Percentiles rank a stretch among this genome's conserved stretches.
Conservation (phyloP, 2,113 vertebrate genomes). For the Mormyrus iriodes region DNA sequence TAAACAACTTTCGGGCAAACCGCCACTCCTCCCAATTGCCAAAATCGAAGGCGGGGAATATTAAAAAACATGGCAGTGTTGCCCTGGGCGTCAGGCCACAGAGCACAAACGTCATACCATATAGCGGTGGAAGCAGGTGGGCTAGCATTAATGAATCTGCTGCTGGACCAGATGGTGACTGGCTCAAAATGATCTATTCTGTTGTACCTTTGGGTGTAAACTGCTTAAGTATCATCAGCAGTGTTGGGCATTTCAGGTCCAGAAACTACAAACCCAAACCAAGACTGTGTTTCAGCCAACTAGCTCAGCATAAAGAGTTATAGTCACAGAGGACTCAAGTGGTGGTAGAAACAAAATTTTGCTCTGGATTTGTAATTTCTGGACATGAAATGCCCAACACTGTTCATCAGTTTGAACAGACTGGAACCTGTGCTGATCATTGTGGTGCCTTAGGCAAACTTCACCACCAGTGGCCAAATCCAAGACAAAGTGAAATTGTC, state of each 20-base stretch:
- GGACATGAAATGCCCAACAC: no score
- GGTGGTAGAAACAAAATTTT: neutral
- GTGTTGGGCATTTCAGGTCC: neutral
- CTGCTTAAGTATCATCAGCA: neutral
- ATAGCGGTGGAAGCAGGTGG: neutral
- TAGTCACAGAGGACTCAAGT: neutral
- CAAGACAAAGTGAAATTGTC: neutral
- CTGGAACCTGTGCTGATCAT: neutral
- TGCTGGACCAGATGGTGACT: neutral
- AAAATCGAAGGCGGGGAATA: constrained; percentile 17
- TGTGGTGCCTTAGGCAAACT: neutral
- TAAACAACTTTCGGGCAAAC: constrained; percentile 51
- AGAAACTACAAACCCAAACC: neutral
- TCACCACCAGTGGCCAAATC: neutral
- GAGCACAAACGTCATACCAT: neutral
- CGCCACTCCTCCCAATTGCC: constrained; percentile 42
- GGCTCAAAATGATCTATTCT: neutral
- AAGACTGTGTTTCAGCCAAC: neutral
- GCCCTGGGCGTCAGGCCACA: neutral
- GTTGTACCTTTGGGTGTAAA: neutral
- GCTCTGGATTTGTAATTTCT: no score
- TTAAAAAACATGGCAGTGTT: neutral
- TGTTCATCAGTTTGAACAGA: neutral
- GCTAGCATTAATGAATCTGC: neutral
- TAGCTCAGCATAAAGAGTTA: neutral